phyloP scores from a whole-genome alignment of 2,113 vertebrate genomes.

The Cynoglossus semilaevis region DNA sequence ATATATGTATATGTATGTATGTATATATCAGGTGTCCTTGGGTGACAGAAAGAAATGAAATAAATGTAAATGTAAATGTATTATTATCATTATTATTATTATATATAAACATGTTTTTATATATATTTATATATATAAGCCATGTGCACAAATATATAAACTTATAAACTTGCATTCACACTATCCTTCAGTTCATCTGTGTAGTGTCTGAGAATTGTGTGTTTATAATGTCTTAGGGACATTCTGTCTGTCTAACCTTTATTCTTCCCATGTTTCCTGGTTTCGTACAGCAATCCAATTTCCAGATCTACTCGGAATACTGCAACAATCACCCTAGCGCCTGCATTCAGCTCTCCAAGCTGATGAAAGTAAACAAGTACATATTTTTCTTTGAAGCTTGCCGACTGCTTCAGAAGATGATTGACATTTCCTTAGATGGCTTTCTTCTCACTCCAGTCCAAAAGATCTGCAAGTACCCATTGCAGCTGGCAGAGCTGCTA shows the following conservation, averaged over 20 bases:
- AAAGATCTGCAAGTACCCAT: conserved; percentile 97
- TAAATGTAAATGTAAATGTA: too few relatives aligned
- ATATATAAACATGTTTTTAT: too few relatives aligned
- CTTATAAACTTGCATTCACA: too few relatives aligned
- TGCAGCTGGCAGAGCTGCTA: conserved; percentile 92
- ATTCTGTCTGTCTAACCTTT: too few relatives aligned
- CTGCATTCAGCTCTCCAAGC: conserved; percentile 87
- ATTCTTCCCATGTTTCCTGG: background rate
- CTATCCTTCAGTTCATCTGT: too few relatives aligned
- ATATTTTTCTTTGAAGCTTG: conserved; percentile 97
- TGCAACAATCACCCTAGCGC: conserved; percentile 98
- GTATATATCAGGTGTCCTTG: too few relatives aligned
- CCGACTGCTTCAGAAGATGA: conserved; percentile 94
- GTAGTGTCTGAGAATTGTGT: background rate
- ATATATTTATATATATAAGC: too few relatives aligned
- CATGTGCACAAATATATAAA: too few relatives aligned
- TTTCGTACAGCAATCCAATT: conserved; percentile 85
- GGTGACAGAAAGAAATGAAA: too few relatives aligned
- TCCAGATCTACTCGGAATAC: conserved; percentile 98
- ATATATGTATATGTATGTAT: too few relatives aligned
- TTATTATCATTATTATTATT: too few relatives aligned
- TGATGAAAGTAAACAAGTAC: conserved; percentile 92
- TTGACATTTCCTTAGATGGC: conserved; percentile 91
- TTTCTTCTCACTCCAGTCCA: conserved; percentile 95
- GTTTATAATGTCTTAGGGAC: background rate